Conservation (phyloP, 2,888 invertebrate species). For the Clitarchus hookeri region DNA sequence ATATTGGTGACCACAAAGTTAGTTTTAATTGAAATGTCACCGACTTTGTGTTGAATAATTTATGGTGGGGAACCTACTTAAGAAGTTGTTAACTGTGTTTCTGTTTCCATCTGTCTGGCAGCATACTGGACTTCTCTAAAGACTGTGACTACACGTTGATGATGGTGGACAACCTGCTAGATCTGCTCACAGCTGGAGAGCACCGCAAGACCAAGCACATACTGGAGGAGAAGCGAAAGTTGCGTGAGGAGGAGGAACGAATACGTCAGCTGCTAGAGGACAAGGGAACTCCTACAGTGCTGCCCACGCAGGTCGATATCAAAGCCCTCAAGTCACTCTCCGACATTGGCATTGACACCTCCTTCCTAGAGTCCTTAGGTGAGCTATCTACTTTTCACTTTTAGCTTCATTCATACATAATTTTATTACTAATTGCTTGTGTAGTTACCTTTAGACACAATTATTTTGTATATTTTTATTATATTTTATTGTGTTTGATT, state of each 20-base stretch:
- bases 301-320: slow-evolving; percentile 49
- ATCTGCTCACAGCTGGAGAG: slow-evolving; percentile 81
- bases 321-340: slow-evolving; percentile 48
- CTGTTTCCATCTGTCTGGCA: slow-evolving; percentile 43
- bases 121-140: slow-evolving; percentile 78
- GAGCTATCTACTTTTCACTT: slow-evolving; percentile 42
- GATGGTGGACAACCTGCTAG: slow-evolving; percentile 80
- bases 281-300: slow-evolving; percentile 47
- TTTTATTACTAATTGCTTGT: not conserved
- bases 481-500: too few species aligned
- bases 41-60: too few species aligned
- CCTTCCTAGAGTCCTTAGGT: slow-evolving; percentile 76
- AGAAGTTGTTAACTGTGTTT: too few species aligned
- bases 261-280: slow-evolving; percentile 52
- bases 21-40: too few species aligned
- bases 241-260: slow-evolving; percentile 67
- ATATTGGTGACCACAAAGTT: too few species aligned
- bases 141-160: slow-evolving; percentile 76
- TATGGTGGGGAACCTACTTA: too few species aligned
- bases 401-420: not conserved
- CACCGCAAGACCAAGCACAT: slow-evolving; percentile 75
- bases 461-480: too few species aligned
- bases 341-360: slow-evolving; percentile 83
- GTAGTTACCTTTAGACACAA: too few species aligned
- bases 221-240: slow-evolving; percentile 69